Conservation (phyloP, 2,888 invertebrate species). For the Hypselothyrea guttata region DNA sequence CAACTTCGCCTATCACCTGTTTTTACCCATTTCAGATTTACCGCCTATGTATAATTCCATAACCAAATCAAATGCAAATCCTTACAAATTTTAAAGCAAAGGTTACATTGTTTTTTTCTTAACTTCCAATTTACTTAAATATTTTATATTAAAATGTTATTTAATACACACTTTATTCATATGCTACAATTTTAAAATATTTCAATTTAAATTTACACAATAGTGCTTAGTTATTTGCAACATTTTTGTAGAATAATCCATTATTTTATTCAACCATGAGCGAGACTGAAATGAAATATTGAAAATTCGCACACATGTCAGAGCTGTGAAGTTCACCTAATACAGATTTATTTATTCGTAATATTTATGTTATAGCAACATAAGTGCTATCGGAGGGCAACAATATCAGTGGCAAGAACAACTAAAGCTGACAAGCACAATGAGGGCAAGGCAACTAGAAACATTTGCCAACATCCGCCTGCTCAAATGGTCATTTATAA, state of each 20-base stretch:
- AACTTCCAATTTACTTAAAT: no score
- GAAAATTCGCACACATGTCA: conserved; percentile 33
- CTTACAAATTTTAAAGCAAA: no score
- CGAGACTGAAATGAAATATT: conserved; percentile 52
- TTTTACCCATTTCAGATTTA: no score
- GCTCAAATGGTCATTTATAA: conserved; percentile 75
- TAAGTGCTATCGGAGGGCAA: conserved; percentile 69
- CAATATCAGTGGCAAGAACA: conserved; percentile 47
- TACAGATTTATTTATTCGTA: conserved; percentile 71
- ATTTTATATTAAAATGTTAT: no score
- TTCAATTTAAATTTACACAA: background rate
- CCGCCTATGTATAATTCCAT: no score
- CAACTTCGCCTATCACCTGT: no score
- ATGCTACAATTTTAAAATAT: no score
- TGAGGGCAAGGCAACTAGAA: conserved; percentile 32
- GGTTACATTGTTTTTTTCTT: no score
- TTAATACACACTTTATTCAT: no score
- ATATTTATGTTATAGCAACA: conserved; percentile 64
- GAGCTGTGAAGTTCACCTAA: conserved; percentile 50
- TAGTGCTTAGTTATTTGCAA: background rate
- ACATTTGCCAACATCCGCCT: background rate
- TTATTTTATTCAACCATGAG: conserved; percentile 30
- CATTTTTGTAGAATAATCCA: conserved; percentile 1
- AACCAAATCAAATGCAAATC: no score
- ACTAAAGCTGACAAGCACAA: conserved; percentile 33